Percentiles rank a stretch among this genome's conserved stretches.
phyloP scores from a whole-genome alignment of 2,888 invertebrate species.

The Heteromyza rotundicornis region DNA sequence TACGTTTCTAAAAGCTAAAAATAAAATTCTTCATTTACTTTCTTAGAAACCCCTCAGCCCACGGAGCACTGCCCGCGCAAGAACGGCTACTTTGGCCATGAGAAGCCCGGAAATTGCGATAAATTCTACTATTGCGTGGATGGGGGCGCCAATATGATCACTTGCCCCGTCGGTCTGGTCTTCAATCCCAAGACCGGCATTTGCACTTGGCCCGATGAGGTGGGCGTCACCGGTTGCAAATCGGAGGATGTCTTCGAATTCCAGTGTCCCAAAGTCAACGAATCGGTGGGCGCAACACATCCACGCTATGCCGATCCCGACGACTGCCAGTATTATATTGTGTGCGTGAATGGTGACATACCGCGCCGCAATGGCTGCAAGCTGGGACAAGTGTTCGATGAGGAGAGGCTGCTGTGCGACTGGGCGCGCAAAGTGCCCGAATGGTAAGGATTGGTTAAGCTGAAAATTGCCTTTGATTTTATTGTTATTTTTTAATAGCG shows the following conservation, averaged over 20 bases:
- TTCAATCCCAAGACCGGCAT: conserved; percentile 89
- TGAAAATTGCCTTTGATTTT: conserved; percentile 17
- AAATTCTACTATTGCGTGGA: conserved; percentile 90
- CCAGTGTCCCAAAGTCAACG: conserved; percentile 80
- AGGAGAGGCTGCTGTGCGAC: conserved; percentile 77
- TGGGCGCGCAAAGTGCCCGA: conserved; percentile 88
- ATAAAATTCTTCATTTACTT: too few relatives aligned
- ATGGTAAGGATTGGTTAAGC: conserved; percentile 71
- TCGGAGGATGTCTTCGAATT: conserved; percentile 85
- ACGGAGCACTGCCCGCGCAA: conserved; percentile 78
- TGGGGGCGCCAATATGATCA: conserved; percentile 88
- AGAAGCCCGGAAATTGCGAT: conserved; percentile 78
- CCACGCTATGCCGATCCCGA: conserved; percentile 87
- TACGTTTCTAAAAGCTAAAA: too few relatives aligned
- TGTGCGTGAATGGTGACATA: conserved; percentile 86
- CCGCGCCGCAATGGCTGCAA: conserved; percentile 88
- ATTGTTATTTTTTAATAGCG: conserved; percentile 65
- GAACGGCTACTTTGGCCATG: conserved; percentile 88
- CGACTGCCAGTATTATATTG: conserved; percentile 91
- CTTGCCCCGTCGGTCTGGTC: conserved; percentile 84
- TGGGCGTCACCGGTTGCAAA: conserved; percentile 84
- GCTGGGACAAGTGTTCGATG: conserved; percentile 88
- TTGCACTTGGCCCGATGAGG: conserved; percentile 92
- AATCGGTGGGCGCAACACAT: conserved; percentile 75
- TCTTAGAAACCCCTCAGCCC: conserved; percentile 79